Evolutionary conservation across 2,797 vertebrate species (phyloP), one percentile per base, ranked within the genome.

Genomic region (Falco cherrug): DNA sequence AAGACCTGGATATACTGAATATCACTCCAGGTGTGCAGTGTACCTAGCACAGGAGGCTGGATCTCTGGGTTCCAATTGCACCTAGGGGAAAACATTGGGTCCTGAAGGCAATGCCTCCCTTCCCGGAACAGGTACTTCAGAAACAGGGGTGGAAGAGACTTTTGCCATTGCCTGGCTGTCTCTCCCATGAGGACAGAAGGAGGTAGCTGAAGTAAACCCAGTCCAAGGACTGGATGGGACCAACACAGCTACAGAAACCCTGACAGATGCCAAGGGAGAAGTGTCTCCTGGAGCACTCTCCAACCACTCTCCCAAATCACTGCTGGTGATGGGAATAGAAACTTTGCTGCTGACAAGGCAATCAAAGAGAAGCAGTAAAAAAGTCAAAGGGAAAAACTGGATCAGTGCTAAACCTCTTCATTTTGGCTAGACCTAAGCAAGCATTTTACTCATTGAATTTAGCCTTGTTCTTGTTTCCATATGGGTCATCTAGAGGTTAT

Each of bases 401-500:
- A 51, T 69, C 54, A 51, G 13, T 43, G 56, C 33, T 70, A 93
- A 91, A 74, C 5, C 20, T 77, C 51, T 80, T 84, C 43, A 24
- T 37, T 80, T 75, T 16, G 5, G 31, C 51, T 47, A 57, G 47
- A 73, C 45, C 21, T 41, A 81, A 64, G 39, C 35, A 57, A 88
- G 14, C 9, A 16, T 43, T 92, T 94, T 68, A 71, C 19, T 78
- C 33, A 11, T 1, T 76, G 69, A 88, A 54, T 73, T 78, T 61
- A 91, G 69, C 47, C 73, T 86, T 70, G 83, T 20, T 86, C 43
- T 81, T 25, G 9, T 90, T 94, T 91, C 87, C 51, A 35, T 76
- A n/a, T 19, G 47, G 83, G 90, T 96, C 94, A 94, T 47, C 39
- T 41, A 79, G 63, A 90, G 94, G 91, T 95, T 91, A 93, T 70